Percentiles rank a stretch among this genome's conserved stretches.
Evolutionary conservation across 2,797 vertebrate genomes (phyloP).

Genomic region (Rhinatrema bivittatum): DNA sequence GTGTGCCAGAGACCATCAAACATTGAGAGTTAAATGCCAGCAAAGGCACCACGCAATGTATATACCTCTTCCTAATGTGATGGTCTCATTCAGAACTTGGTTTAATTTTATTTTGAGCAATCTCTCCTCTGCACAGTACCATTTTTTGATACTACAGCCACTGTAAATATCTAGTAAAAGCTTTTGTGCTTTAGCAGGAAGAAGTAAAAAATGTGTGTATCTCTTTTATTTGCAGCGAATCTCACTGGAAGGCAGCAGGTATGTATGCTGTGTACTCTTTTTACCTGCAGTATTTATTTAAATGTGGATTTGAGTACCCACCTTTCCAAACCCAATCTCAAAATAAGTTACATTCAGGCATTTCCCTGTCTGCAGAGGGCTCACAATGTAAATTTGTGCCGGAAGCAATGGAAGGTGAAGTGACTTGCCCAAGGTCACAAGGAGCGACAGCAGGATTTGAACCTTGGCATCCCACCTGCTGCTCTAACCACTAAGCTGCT

Average conservation of each 20-base stretch:
- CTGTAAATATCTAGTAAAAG: not conserved
- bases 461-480: no score
- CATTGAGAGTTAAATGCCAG: no score
- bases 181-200: not conserved
- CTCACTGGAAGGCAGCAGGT: conserved; percentile 59
- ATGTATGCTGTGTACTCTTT: conserved; percentile 22
- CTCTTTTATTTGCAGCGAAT: conserved; percentile 55
- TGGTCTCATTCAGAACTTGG: not conserved
- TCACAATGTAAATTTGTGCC: no score
- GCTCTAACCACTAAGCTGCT: no score
- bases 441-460: no score
- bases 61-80: no score
- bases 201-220: conserved; percentile 16
- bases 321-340: not conserved
- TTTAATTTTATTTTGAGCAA: not conserved
- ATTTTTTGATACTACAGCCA: not conserved
- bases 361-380: no score
- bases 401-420: no score
- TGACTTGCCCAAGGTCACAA: no score
- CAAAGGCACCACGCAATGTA: no score
- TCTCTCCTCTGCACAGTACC: not conserved
- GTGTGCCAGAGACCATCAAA: no score
- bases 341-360: no score
- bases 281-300: not conserved
- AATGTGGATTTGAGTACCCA: not conserved